Base-by-base conservation (phyloP, 2,888 invertebrate genomes). In the Acanthococcus lagerstroemiae region DNA sequence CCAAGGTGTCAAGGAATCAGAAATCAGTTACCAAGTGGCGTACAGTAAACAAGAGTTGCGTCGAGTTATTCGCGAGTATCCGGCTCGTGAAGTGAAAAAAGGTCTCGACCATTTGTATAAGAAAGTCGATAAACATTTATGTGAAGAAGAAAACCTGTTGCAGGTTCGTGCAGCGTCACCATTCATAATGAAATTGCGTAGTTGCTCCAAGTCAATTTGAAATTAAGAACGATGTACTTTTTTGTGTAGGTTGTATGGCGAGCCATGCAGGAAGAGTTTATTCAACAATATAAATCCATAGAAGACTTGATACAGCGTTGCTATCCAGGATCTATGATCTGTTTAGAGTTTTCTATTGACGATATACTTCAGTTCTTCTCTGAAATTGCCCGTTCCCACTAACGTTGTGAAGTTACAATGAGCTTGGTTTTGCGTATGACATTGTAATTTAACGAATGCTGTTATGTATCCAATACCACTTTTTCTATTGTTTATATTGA, bases 221-320 rank as follows among this genome's bases (percentile, higher is more conserved):
- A n/a, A 6, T 21, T 12, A 6, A 21, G 17, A 9, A n/a, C 6
- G 17, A 48, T 6, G 48, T 52, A 17, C 15, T 45, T 7, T 52
- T 52, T 52, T 52, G 19, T 73, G 6, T 78, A 90, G 84, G 97
- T 99, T 58, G 97, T 99, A 67, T 99, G 99, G 99, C 85, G 94
- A 75, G 92, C 95, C 72, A 96, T 99, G 96, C 96, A 97, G 80
- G 94, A 96, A 77, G 96, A 97, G 80, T 97, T 99, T 78, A 90
- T 99, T 72, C 87, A 89, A 72, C 97, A 97, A 77, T 94, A 96
- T 78, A 92, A 90, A 76, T 84, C 88, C 72, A 85, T 96, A 72
- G 93, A 95, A 78, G 89, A 90, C 72, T 83, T 95, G 71, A 92
- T 97, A 74, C 90, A 90, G 73, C 85, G 92, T 72, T 97, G 96